Evolutionary conservation across 2,888 invertebrate species (phyloP).

Genomic region (Hedya salicella): DNA sequence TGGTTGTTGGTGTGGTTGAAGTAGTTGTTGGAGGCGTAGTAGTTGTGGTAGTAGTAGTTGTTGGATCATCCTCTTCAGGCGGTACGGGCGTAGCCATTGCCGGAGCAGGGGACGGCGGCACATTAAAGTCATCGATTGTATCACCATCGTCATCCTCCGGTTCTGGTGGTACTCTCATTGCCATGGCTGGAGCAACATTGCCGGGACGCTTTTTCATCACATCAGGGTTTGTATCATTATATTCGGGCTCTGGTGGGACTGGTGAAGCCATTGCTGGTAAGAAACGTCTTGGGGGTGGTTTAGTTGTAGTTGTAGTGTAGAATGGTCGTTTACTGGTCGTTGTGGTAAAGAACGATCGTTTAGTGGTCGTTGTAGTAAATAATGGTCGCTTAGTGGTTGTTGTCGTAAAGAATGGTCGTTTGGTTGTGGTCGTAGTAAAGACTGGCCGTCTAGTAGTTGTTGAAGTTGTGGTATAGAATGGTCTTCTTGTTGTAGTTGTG

Average conservation of each 20-base stretch:
- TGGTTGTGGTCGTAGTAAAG: slow-evolving; percentile 3
- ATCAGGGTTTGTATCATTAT: not conserved
- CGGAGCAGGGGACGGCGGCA: too few species aligned
- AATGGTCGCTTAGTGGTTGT: slow-evolving; percentile 1
- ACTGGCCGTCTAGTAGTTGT: slow-evolving; percentile 12
- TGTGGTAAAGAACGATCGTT: not conserved
- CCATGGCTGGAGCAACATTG: not conserved
- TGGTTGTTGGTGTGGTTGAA: slow-evolving; percentile 10
- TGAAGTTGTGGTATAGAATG: not conserved
- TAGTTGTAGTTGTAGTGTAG: not conserved
- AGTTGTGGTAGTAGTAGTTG: not conserved
- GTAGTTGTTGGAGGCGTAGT: not conserved
- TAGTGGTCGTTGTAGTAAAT: not conserved
- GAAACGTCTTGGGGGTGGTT: not conserved
- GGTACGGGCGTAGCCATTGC: not conserved
- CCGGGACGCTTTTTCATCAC: not conserved
- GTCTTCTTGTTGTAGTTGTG: not conserved
- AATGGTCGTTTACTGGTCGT: not conserved
- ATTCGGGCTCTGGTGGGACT: not conserved
- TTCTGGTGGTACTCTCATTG: slow-evolving; percentile 6
- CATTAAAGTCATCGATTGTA: not conserved
- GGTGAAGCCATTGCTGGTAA: not conserved
- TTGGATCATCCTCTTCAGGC: slow-evolving; percentile 7
- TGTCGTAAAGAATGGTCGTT: not conserved
- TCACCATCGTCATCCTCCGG: not conserved